Base-by-base conservation (phyloP, 1,140 invertebrate species). In the Pinna nobilis region DNA sequence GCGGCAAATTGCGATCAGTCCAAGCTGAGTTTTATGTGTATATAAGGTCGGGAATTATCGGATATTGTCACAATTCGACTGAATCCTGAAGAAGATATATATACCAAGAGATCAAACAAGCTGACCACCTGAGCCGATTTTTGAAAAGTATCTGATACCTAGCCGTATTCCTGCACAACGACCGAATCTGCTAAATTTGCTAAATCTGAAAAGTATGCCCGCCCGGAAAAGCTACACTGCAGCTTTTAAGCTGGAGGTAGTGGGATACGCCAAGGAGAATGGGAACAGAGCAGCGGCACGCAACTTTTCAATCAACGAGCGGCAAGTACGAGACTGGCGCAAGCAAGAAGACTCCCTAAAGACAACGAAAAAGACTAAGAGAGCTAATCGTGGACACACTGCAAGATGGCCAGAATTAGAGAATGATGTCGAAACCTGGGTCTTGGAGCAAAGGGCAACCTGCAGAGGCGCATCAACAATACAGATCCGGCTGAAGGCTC, bases 181-280 rank as follows among this genome's bases (percentile, higher is more conserved):
- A 28, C 32, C 32, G 23, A 9, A 53, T 53, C 50, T 30, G n/a
- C 50, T 25, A 30, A 25, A 53, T 23, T 30, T 23, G 15, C 32
- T 53, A 53, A 53, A 53, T n/a, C n/a, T n/a, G n/a, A n/a, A n/a
- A n/a, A n/a, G n/a, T n/a, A n/a, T n/a, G n/a, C n/a, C n/a, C n/a
- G n/a, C n/a, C n/a, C n/a, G n/a, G n/a, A n/a, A n/a, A n/a, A 55
- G 33, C 18, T 70, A 63, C 32, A 63, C 57, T 3, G 57, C 69
- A 63, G 69, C 41, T 25, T 70, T 69, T 35, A 70, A 70, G 47
- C 41, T 70, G 4, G 47, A 70, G 63, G 60, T 70, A n/a, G 20
- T 63, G 0, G 32, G 9, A 32, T 70, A 51, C 44, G 69, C 69
- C 11, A 49, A 70, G 28, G 37, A 63, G 23, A 61, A 70, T 39